Evolutionary conservation across 2,113 vertebrate species (phyloP).

Genomic region (Ictalurus furcatus): DNA sequence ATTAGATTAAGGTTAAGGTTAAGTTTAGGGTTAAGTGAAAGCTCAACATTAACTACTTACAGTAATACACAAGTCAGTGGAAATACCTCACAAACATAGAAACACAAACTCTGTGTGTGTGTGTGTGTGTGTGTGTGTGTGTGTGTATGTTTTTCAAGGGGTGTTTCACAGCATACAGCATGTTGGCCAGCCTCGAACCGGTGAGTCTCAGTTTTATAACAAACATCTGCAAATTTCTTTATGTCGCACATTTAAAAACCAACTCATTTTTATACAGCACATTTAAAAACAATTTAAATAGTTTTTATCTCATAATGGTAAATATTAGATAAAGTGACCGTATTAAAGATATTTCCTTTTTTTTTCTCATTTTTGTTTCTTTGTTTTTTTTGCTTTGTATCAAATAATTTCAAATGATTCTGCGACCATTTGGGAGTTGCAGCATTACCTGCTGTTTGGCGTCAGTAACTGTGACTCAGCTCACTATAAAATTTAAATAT

Average conservation of each 20-base stretch:
- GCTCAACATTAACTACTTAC: no score
- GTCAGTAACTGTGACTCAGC: neutral
- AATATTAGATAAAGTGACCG: neutral
- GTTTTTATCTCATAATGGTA: neutral
- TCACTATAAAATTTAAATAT: neutral
- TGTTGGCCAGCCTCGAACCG: constrained; percentile 68
- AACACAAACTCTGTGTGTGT: neutral
- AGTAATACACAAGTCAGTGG: no score
- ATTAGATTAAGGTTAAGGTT: neutral
- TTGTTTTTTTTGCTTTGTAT: neutral
- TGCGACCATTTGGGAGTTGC: neutral
- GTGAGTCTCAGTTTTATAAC: constrained; percentile 62
- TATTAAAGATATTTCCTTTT: neutral
- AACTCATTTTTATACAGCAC: neutral
- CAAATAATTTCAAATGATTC: neutral
- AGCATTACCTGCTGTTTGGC: neutral
- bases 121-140: constrained; percentile 12
- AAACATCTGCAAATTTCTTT: neutral
- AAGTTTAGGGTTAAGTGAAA: neutral
- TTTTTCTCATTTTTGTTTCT: neutral
- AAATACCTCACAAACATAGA: neutral
- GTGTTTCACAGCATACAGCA: constrained; percentile 19
- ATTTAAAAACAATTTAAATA: no score
- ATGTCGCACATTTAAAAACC: no score
- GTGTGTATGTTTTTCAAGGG: constrained; percentile 13